Evolutionary conservation across 1,140 invertebrate genomes (phyloP).

Genomic region (Sycophaga agraensis): DNA sequence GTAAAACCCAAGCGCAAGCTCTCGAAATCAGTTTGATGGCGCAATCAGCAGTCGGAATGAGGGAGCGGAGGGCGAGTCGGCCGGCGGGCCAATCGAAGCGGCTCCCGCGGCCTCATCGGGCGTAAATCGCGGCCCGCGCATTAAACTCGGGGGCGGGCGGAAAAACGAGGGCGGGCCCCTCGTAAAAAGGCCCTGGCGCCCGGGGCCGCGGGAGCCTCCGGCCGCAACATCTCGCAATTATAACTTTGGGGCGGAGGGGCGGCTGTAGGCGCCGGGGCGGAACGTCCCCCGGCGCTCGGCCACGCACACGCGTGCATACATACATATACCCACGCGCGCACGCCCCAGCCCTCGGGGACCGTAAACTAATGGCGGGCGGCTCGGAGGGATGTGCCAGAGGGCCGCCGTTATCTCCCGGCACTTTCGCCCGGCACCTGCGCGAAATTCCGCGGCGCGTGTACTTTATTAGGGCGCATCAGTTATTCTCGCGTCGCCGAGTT

Average conservation of each 20-base stretch:
- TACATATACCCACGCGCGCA: conserved; percentile 38
- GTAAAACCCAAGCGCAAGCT: too few species aligned
- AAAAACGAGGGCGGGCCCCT: neutral
- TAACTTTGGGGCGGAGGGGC: conserved; percentile 43
- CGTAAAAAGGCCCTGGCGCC: conserved; percentile 1
- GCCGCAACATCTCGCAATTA: conserved; percentile 48
- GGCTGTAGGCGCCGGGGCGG: too few species aligned
- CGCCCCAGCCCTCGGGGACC: conserved; percentile 44
- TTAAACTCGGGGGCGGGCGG: neutral
- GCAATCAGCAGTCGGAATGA: too few species aligned
- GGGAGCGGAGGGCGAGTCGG: too few species aligned
- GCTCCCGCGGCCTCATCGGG: neutral
- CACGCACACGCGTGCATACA: neutral
- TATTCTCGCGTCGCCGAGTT: neutral
- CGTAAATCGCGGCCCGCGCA: conserved; percentile 29
- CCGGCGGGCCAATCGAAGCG: too few species aligned
- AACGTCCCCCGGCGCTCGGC: conserved; percentile 32
- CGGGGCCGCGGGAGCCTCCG: conserved; percentile 27
- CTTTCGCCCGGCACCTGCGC: conserved; percentile 12
- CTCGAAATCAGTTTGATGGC: too few species aligned
- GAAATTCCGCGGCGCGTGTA: neutral
- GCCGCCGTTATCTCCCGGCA: neutral
- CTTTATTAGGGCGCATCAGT: neutral
- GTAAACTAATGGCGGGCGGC: conserved; percentile 47
- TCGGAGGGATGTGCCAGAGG: too few species aligned